Conservation (phyloP, 2,797 vertebrate species). For the Zalophus californianus region DNA sequence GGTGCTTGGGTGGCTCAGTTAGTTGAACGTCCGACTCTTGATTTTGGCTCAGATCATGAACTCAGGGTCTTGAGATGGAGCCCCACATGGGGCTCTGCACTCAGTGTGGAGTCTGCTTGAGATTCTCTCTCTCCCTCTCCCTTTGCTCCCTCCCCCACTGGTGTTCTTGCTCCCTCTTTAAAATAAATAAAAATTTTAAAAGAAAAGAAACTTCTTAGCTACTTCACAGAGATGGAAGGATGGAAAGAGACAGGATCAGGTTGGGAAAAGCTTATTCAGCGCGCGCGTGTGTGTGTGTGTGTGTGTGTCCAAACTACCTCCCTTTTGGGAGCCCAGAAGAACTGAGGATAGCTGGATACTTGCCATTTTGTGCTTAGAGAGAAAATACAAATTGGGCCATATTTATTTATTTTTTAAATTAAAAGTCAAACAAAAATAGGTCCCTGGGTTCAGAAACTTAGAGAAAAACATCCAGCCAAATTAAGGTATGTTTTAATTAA, state of each 20-base stretch:
- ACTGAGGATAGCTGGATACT: not conserved
- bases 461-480: not conserved
- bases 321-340: not conserved
- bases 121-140: not conserved
- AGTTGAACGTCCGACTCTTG: not conserved
- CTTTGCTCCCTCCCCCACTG: not conserved
- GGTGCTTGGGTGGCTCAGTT: not conserved
- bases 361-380: not conserved
- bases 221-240: not conserved
- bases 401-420: not conserved
- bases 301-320: not conserved
- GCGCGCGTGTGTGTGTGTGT: not conserved
- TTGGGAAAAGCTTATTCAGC: not conserved
- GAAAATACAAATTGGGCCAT: slow-evolving; percentile 12
- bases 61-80: not conserved
- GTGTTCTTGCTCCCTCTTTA: not conserved
- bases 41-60: not conserved
- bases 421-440: slow-evolving; percentile 40
- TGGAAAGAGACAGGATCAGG: not conserved
- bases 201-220: not conserved
- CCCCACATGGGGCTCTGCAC: not conserved
- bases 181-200: not conserved
- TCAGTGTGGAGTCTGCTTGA: not conserved
- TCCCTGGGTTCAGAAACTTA: not conserved
- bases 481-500: slow-evolving; percentile 10